phyloP scores from a whole-genome alignment of 2,888 invertebrate species.

The Polydrusus pterygomalis region DNA sequence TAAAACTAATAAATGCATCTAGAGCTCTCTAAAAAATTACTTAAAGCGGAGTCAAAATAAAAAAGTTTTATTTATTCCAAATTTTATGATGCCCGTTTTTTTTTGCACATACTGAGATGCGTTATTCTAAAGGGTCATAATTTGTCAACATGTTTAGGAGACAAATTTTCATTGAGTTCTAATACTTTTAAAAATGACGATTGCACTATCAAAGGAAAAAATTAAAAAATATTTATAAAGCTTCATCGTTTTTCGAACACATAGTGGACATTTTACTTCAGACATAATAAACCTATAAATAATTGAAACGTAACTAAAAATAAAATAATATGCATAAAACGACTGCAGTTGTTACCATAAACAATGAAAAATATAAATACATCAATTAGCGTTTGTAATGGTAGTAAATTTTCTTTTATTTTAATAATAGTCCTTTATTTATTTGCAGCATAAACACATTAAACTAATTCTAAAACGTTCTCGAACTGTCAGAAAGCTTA shows the following conservation, averaged over 20 bases:
- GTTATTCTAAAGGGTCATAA: no score
- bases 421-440: conserved; percentile 22
- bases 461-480: conserved; percentile 5
- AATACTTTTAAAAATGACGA: no score
- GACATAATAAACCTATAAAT: not conserved
- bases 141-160: no score
- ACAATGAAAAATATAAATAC: conserved; percentile 3
- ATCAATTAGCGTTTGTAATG: conserved; percentile 3
- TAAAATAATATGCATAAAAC: conserved; percentile 17
- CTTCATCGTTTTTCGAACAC: not conserved
- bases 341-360: not conserved
- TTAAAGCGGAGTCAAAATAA: no score
- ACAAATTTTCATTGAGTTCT: no score
- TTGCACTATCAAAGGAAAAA: no score
- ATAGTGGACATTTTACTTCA: not conserved
- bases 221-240: no score
- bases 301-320: not conserved
- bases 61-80: no score
- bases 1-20: no score
- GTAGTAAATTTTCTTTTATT: conserved; percentile 16
- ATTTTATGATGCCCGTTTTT: no score
- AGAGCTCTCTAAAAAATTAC: no score
- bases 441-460: conserved; percentile 14
- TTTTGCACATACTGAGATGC: no score
- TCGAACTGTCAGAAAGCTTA: conserved; percentile 16